Evolutionary conservation across 1,140 invertebrate genomes (phyloP), one percentile per base, ranked within the genome.

Genomic region (Drosophila kepulauana): DNA sequence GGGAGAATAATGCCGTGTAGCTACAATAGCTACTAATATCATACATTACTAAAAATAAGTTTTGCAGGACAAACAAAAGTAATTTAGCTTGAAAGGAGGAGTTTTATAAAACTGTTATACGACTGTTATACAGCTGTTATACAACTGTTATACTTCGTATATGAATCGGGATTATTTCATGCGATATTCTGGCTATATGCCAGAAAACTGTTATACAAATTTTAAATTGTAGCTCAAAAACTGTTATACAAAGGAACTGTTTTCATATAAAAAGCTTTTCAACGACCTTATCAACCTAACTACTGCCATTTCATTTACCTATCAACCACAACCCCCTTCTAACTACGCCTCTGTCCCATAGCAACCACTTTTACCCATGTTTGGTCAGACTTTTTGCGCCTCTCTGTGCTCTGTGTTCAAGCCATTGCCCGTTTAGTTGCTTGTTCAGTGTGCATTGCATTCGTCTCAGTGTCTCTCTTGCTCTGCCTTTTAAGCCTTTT

Each of bases 361-460:
- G 25, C 33, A 30, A 71, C 16, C 68, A 75, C 58, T 75, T 75
- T 64, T 70, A 64, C 13, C 73, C 73, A 75, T 71, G 61, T 75
- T 75, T 72, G 73, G 68, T 72, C 54, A 30, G 25, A 46, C 16
- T 65, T 75, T 72, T 70, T 75, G 68, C 68, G 73, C 61, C 67
- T 75, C 61, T 71, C 43, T 35, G 35, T 43, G 13, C 68, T 43
- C 20, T 25, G 20, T 25, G 66, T 58, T 25, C 72, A 15, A 69
- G 71, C 65, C 65, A 69, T 74, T 69, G 71, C 71, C 67, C 73
- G 67, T 75, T 75, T 75, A 75, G 82, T 84, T 82, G 82, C 87
- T 75, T 79, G 80, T 88, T 81, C 73, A 69, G 81, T 87, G 71
- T 79, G 66, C 68, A 65, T 71, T 56, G 49, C 62, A 25, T 7